A percentile compares a stretch with the other conserved stretches of the same genome.
Conservation (phyloP, 2,113 vertebrate genomes). For the Eidolon helvum region DNA sequence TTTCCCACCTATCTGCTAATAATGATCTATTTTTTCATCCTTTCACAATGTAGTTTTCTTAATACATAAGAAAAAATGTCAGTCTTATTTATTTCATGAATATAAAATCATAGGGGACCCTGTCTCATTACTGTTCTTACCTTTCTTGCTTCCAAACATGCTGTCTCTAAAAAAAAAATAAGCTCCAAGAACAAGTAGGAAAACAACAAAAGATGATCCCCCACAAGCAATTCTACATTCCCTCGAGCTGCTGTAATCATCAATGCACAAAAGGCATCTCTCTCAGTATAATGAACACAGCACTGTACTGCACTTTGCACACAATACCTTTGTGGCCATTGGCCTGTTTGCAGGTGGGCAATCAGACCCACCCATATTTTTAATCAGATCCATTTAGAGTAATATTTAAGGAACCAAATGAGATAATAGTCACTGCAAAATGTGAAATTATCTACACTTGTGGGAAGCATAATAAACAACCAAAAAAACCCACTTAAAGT, state of each 20-base stretch:
- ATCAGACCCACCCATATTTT: not conserved
- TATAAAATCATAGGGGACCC: not conserved
- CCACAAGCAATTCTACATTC: not conserved
- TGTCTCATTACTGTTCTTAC: not conserved
- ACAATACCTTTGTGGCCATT: not conserved
- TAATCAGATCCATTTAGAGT: not conserved
- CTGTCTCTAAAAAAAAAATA: not conserved
- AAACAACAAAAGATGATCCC: not conserved
- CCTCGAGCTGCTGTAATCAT: not conserved
- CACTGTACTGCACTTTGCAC: accelerated
- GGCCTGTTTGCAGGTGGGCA: not conserved
- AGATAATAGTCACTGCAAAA: not conserved
- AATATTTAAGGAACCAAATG: not conserved
- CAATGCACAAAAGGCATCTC: not conserved
- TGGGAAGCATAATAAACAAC: not conserved
- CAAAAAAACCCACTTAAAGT: not conserved
- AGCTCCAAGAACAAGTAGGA: not conserved
- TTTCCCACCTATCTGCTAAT: not conserved
- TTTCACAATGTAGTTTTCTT: not conserved
- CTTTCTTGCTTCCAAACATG: not conserved
- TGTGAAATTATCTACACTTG: not conserved
- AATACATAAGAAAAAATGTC: not conserved
- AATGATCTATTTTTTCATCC: not conserved
- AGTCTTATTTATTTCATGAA: not conserved
- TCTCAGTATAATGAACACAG: not conserved